Evolutionary conservation across 2,888 invertebrate genomes (phyloP).

Genomic region (Caenorhabditis plicata): DNA sequence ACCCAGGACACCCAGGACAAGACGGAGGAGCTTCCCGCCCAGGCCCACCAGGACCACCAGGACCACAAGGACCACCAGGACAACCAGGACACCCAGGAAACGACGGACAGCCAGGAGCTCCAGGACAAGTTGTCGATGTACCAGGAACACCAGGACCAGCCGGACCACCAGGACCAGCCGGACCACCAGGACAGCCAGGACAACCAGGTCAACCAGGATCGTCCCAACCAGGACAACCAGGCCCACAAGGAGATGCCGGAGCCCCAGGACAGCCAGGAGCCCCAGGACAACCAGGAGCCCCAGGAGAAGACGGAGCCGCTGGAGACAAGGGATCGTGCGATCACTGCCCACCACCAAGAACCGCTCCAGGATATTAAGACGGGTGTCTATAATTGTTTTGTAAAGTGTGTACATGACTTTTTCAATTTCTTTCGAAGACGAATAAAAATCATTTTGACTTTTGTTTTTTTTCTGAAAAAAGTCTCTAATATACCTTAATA

Average conservation of each 20-base stretch:
- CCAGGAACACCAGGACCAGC: slow-evolving; percentile 43
- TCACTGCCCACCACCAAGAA: slow-evolving; percentile 43
- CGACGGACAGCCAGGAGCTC: slow-evolving; percentile 41
- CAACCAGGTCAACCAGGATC: slow-evolving; percentile 44
- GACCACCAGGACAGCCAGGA: slow-evolving; percentile 44
- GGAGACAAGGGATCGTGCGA: slow-evolving; percentile 47
- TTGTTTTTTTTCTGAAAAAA: no score
- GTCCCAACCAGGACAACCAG: slow-evolving; percentile 49
- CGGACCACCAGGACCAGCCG: slow-evolving; percentile 32
- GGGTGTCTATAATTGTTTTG: no score
- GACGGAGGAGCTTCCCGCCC: slow-evolving; percentile 36
- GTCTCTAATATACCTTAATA: no score
- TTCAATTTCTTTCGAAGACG: no score
- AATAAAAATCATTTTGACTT: no score
- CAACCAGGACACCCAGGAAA: slow-evolving; percentile 46
- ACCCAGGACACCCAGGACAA: slow-evolving; percentile 41
- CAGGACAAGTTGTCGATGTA: slow-evolving; percentile 40
- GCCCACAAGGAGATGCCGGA: slow-evolving; percentile 47
- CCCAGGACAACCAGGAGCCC: slow-evolving; percentile 47
- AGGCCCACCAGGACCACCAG: slow-evolving; percentile 40
- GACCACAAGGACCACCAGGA: slow-evolving; percentile 44
- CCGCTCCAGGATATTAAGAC: slow-evolving; percentile 40
- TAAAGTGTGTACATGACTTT: no score
- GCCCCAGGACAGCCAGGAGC: slow-evolving; percentile 49
- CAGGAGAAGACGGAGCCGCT: slow-evolving; percentile 41